Evolutionary conservation across 2,113 vertebrate genomes (phyloP).

Genomic region (Corydoras sp.): DNA sequence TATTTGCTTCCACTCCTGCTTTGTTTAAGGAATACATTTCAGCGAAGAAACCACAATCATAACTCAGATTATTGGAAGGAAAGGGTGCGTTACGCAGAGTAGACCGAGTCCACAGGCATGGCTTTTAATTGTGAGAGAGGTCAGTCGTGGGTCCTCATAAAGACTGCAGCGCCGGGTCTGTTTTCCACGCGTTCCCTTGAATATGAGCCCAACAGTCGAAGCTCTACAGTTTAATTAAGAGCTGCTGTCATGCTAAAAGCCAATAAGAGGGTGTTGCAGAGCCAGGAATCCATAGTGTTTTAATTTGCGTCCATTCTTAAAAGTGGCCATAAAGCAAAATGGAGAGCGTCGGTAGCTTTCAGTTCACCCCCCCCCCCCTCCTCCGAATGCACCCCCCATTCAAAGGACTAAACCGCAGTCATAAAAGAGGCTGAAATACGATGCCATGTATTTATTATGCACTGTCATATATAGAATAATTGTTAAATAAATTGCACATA

Average conservation of each 20-base stretch:
- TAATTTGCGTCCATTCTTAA: slow-evolving; percentile 44
- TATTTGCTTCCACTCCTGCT: slow-evolving; percentile 26
- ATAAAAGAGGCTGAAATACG: too few relatives aligned
- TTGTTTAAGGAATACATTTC: slow-evolving; percentile 39
- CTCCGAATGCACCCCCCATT: too few relatives aligned
- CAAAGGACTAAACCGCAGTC: too few relatives aligned
- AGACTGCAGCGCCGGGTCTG: too few relatives aligned
- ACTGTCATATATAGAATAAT: too few relatives aligned
- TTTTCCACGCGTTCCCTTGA: too few relatives aligned
- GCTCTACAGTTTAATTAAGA: slow-evolving; percentile 44
- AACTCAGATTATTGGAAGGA: slow-evolving; percentile 21
- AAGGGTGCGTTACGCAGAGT: neutral
- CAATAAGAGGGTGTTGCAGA: slow-evolving; percentile 46
- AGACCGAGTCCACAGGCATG: slow-evolving; percentile 9
- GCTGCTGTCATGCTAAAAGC: slow-evolving; percentile 44
- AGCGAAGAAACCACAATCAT: slow-evolving; percentile 17
- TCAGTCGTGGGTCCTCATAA: slow-evolving; percentile 14
- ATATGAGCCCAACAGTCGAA: too few relatives aligned
- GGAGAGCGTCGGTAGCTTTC: slow-evolving; percentile 22
- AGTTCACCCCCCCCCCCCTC: too few relatives aligned
- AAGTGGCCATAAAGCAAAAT: slow-evolving; percentile 41
- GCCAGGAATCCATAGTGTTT: slow-evolving; percentile 47
- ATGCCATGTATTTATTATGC: too few relatives aligned
- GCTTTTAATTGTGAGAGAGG: slow-evolving; percentile 11
- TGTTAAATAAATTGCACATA: too few relatives aligned